phyloP scores from a whole-genome alignment of 2,888 invertebrate genomes.

The Junonia oenone region DNA sequence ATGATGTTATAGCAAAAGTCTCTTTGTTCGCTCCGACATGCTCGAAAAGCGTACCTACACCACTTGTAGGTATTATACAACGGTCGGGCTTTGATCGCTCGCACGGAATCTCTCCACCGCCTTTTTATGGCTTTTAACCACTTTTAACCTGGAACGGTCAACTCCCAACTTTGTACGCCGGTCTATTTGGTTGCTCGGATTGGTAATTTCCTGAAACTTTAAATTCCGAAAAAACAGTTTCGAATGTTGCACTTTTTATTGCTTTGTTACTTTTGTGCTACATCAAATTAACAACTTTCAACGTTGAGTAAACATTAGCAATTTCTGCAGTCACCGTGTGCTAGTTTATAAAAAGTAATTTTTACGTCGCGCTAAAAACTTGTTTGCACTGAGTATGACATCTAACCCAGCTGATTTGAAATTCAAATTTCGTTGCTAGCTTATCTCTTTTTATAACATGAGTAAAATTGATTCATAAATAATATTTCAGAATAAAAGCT shows the following conservation, averaged over 20 bases:
- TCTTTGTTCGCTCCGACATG: slow-evolving; percentile 8
- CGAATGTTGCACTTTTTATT: background rate
- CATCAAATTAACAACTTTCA: background rate
- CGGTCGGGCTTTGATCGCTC: slow-evolving; percentile 12
- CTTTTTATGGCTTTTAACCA: slow-evolving; percentile 8
- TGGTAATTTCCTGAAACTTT: background rate
- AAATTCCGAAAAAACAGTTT: background rate
- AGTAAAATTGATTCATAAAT: background rate
- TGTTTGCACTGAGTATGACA: background rate
- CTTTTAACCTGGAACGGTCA: slow-evolving; percentile 12
- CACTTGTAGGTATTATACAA: slow-evolving; percentile 8
- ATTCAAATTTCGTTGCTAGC: background rate
- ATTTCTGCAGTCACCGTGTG: background rate
- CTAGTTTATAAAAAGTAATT: background rate
- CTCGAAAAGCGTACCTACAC: slow-evolving; percentile 3
- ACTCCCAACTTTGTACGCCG: slow-evolving; percentile 5
- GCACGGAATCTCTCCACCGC: slow-evolving; percentile 11
- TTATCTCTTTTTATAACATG: background rate
- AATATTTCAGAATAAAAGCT: background rate
- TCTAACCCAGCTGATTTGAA: background rate
- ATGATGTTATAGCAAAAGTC: background rate
- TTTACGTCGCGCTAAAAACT: background rate
- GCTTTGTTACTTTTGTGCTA: background rate
- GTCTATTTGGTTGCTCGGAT: background rate
- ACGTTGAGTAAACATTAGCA: background rate